Conservation (phyloP, 2,113 vertebrate genomes). For the Dunckerocampus dactyliophorus region DNA sequence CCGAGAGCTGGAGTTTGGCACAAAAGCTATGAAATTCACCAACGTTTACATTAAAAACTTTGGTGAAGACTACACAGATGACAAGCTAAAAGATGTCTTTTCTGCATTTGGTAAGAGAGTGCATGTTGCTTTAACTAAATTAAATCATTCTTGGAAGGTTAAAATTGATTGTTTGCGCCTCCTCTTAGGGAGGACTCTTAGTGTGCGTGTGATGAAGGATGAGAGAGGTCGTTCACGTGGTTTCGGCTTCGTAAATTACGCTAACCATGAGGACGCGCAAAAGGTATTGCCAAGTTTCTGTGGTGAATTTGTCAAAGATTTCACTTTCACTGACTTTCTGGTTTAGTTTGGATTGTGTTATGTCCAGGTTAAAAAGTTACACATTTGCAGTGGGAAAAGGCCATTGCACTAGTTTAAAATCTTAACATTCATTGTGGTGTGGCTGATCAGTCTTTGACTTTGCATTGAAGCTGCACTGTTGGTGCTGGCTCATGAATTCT, state of each 20-base stretch:
- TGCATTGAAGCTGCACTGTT: neutral
- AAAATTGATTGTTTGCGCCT: neutral
- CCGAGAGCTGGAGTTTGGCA: slow-evolving; percentile 84
- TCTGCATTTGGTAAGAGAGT: slow-evolving; percentile 79
- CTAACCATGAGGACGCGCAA: slow-evolving; percentile 89
- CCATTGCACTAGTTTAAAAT: no score
- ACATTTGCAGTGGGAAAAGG: no score
- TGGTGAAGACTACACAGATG: slow-evolving; percentile 78
- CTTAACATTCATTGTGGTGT: no score
- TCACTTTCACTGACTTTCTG: neutral
- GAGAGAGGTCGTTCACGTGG: slow-evolving; percentile 79
- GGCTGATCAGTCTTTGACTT: no score
- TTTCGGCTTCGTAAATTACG: slow-evolving; percentile 95
- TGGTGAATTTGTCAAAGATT: neutral
- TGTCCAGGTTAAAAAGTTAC: neutral
- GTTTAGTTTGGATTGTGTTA: neutral
- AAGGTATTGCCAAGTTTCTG: slow-evolving; percentile 73
- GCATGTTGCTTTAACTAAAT: neutral
- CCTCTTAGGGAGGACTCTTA: slow-evolving; percentile 82
- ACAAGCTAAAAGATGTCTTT: slow-evolving; percentile 82
- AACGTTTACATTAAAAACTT: slow-evolving; percentile 98
- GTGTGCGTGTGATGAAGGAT: slow-evolving; percentile 93
- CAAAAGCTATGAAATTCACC: slow-evolving; percentile 84
- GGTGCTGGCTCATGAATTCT: neutral
- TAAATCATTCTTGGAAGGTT: neutral